Base-by-base conservation (phyloP, 1,140 invertebrate species). In the Paramacrobiotus metropolitanus region DNA sequence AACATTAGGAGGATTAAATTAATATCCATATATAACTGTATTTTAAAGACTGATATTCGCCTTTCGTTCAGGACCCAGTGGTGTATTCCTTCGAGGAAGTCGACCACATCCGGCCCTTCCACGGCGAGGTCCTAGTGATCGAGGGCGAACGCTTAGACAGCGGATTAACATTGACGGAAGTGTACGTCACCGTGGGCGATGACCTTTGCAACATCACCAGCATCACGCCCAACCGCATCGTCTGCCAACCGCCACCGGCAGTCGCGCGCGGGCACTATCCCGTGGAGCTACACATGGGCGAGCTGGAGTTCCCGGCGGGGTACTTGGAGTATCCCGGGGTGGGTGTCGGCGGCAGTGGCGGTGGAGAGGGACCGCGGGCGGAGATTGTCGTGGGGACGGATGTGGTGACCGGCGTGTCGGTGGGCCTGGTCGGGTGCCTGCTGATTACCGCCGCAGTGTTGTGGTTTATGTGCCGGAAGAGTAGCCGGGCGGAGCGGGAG, bases 91-190 rank as follows among this genome's bases (percentile, higher is more conserved):
- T 95, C 73, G 81, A 83, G 0, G 84, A 84, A 66, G 64, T 68
- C 20, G 65, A 68, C 34, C 44, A 68, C 31, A 65, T 90, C 1
- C 93, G 94, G 72, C 78, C 86, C 0, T 90, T 92, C 68, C 91
- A 93, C 70, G 90, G 88, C 30, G 92, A 96, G 71, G 86, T 87
- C 2, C 73, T 97, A 45, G 90, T 96, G 1, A 92, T 97, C 66
- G 89, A 94, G 74, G 80, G 79, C 69, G 68, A 70, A 45, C 55
- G 9, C 20, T 59, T 31, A 59, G 9, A 88, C 70, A 78, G 85
- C 64, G 90, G 89, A 3, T 85, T 86, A 70, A 87, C 89, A 71
- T 87, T 93, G 73, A 82, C 83, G 24, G 90, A 94, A 74, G 87
- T 97, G 1, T 81, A 84, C 66, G 91, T 98, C 3, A 89, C 85